Conservation (phyloP, 2,113 vertebrate genomes). For the Fulica atra region DNA sequence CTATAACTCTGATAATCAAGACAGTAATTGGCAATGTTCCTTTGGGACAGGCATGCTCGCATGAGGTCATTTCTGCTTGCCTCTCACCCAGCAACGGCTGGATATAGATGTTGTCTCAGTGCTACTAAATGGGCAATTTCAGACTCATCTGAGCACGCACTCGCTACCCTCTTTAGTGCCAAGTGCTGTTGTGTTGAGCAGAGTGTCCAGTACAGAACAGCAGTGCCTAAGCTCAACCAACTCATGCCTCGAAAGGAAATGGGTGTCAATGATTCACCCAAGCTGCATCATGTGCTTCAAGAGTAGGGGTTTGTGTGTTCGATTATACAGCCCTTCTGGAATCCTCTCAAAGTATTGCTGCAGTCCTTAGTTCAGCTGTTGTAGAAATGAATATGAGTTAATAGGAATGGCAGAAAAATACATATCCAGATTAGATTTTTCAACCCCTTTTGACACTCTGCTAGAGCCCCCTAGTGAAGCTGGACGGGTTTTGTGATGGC, state of each 20-base stretch:
- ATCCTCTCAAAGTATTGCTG: not conserved
- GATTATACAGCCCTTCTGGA: not conserved
- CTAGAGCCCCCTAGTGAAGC: conserved; percentile 29
- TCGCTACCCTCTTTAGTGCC: not conserved
- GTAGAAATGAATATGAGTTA: not conserved
- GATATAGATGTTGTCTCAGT: not conserved
- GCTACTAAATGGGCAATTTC: not conserved
- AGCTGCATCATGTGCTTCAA: not conserved
- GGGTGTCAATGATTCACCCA: not conserved
- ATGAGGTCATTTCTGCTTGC: not conserved
- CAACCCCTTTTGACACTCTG: not conserved
- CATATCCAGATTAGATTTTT: not conserved
- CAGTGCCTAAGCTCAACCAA: not conserved
- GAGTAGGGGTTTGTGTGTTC: not conserved
- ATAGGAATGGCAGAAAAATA: not conserved
- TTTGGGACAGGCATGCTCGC: not conserved
- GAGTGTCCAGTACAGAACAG: not conserved
- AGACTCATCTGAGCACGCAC: not conserved
- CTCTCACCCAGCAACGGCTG: not conserved
- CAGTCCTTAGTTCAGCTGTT: not conserved
- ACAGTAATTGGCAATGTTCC: conserved; percentile 19
- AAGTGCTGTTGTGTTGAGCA: not conserved
- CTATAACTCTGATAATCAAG: conserved; percentile 45
- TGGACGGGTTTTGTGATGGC: not conserved
- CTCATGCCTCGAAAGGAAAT: not conserved